phyloP scores from a whole-genome alignment of 35 echinoderm and acorn worm species.

The Stichopus chloronotus region DNA sequence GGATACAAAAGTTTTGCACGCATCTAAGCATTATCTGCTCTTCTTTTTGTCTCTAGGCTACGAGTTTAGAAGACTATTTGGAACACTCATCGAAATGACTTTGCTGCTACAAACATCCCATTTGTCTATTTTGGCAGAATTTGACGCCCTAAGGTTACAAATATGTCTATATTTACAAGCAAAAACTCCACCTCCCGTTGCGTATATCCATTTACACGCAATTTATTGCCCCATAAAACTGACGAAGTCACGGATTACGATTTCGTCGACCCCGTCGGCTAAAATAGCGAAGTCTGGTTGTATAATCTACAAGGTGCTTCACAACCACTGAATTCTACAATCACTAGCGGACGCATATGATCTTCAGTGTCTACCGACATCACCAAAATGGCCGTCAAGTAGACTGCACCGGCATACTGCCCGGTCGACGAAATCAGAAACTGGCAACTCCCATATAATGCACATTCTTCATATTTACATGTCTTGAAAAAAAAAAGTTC shows the following conservation, averaged over 20 bases:
- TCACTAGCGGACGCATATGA: no score
- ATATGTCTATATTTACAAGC: slow-evolving; percentile 4
- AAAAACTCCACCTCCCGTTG: not conserved
- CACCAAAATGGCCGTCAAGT: no score
- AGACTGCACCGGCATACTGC: no score
- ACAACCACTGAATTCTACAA: not conserved
- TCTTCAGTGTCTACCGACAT: no score
- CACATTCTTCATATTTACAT: no score
- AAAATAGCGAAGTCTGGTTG: not conserved
- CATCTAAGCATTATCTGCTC: no score
- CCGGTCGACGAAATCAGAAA: no score
- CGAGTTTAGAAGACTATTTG: not conserved
- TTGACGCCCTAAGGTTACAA: not conserved
- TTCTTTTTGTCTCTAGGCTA: not conserved
- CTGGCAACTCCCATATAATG: no score
- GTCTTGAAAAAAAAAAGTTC: no score
- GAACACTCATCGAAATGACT: not conserved
- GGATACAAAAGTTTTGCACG: no score
- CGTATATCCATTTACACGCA: not conserved
- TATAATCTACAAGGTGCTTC: not conserved
- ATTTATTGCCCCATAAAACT: not conserved
- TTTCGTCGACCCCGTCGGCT: not conserved
- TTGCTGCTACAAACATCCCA: not conserved
- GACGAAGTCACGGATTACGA: not conserved
- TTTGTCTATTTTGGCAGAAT: slow-evolving; percentile 1